These are phyloP conservation scores for Setipinna tenuifilis DNA, from an alignment of 2,797 vertebrate species.

Conservation along the genomic window DNA sequence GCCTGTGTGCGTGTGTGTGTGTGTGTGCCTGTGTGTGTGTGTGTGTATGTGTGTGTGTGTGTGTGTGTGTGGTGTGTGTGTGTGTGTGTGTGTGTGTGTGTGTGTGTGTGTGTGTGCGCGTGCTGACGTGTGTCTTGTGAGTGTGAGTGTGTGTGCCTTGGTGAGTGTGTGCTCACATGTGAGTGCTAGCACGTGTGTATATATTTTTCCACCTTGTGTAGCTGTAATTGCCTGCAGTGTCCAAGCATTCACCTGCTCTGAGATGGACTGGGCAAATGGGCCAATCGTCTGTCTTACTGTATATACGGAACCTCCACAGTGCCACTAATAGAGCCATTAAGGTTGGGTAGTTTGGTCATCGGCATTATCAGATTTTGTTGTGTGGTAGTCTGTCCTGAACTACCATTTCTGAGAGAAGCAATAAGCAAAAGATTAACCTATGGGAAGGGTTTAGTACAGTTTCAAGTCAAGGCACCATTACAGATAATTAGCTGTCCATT, in stretches of 20 bases:
- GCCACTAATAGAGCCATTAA: slow-evolving; percentile 42
- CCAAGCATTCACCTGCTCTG: background rate
- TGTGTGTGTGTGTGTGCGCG: too few species aligned
- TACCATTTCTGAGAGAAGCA: background rate
- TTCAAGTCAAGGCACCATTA: background rate
- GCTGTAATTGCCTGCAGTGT: background rate
- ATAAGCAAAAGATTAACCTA: background rate
- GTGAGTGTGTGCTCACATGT: background rate
- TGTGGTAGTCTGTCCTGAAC: background rate
- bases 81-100: too few species aligned
- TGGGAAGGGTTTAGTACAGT: background rate
- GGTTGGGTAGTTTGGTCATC: slow-evolving; percentile 22
- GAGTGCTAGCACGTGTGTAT: background rate
- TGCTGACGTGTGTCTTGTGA: too few species aligned
- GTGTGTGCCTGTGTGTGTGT: too few species aligned
- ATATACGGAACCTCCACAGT: slow-evolving; percentile 49
- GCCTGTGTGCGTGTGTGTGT: too few species aligned
- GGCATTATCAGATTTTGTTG: background rate
- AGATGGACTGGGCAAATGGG: slow-evolving; percentile 47
- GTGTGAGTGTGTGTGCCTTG: background rate
- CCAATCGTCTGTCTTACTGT: slow-evolving; percentile 50
- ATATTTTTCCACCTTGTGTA: background rate
- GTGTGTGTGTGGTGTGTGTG: too few species aligned
- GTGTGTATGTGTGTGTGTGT: too few species aligned
- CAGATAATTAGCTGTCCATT: background rate